Percentiles rank a stretch among this genome's conserved stretches.
Conservation (phyloP, 2,797 vertebrate species). For the Molothrus ater region DNA sequence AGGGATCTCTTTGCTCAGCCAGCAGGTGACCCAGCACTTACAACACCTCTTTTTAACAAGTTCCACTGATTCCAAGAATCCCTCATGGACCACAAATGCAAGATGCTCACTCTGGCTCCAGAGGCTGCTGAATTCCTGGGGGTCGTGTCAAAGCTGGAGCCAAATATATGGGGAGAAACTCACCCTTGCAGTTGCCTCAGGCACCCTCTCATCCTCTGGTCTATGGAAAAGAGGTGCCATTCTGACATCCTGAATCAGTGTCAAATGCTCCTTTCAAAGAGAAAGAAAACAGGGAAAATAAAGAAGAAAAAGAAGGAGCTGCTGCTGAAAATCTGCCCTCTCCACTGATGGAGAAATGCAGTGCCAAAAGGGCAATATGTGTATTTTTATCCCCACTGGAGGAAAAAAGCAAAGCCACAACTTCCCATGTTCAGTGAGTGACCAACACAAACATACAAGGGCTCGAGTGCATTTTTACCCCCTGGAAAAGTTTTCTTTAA, state of each 20-base stretch:
- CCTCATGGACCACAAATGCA: background rate
- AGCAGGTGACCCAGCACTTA: background rate
- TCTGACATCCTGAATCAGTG: background rate
- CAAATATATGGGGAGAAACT: background rate
- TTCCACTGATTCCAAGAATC: background rate
- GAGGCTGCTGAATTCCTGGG: background rate
- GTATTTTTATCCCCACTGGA: slow-evolving; percentile 41
- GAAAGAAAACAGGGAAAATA: rapidly evolving
- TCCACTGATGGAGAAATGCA: background rate
- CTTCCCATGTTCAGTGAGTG: slow-evolving; percentile 35
- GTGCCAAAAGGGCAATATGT: background rate
- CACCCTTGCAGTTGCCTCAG: background rate
- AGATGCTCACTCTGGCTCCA: background rate
- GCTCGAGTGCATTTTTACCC: slow-evolving; percentile 33
- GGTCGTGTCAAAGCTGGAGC: background rate
- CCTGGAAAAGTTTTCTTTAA: slow-evolving; percentile 49
- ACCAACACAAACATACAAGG: slow-evolving; percentile 18
- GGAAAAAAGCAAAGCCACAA: slow-evolving; percentile 41
- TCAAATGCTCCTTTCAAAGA: background rate
- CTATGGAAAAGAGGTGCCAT: background rate
- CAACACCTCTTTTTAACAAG: background rate
- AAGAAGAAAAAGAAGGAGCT: background rate
- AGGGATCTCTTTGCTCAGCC: background rate
- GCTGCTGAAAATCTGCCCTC: background rate
- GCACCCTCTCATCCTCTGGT: background rate